phyloP scores from a whole-genome alignment of 2,113 vertebrate genomes.

The Dipodomys merriami region DNA sequence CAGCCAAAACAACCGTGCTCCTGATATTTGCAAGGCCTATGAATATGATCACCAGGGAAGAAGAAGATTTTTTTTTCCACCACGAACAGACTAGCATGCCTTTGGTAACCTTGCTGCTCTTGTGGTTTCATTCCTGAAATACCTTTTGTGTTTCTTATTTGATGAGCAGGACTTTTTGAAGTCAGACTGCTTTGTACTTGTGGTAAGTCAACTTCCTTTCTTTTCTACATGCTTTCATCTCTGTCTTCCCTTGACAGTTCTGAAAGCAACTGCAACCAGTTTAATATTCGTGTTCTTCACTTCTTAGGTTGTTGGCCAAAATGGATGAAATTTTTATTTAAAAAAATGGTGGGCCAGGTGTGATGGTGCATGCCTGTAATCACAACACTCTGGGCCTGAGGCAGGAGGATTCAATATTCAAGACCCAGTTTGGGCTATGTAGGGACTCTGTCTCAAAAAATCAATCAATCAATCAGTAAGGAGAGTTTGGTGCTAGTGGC shows the following conservation, averaged over 20 bases:
- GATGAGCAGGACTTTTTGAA: not conserved
- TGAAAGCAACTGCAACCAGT: not conserved
- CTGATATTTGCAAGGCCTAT: not conserved
- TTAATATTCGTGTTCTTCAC: not conserved
- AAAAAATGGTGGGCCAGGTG: not conserved
- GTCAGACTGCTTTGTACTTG: not conserved
- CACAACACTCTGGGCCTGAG: not conserved
- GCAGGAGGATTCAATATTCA: not conserved
- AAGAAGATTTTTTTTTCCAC: not conserved
- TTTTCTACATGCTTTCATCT: not conserved
- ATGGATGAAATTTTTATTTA: not conserved
- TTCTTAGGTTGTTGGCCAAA: not conserved
- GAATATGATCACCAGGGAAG: not conserved
- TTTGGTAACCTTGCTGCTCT: not conserved
- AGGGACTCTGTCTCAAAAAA: not conserved
- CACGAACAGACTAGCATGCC: not conserved
- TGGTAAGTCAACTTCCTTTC: not conserved
- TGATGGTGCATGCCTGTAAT: not conserved
- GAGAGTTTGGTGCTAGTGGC: too few species aligned
- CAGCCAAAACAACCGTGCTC: not conserved
- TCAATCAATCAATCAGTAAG: too few species aligned
- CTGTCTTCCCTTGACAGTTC: not conserved
- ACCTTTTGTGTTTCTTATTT: not conserved
- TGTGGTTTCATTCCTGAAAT: constrained; percentile 13
- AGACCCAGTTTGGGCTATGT: not conserved